A percentile compares a stretch with the other conserved stretches of the same genome.
phyloP scores from a whole-genome alignment of 2,888 invertebrate genomes.

The Polia nebulosa region DNA sequence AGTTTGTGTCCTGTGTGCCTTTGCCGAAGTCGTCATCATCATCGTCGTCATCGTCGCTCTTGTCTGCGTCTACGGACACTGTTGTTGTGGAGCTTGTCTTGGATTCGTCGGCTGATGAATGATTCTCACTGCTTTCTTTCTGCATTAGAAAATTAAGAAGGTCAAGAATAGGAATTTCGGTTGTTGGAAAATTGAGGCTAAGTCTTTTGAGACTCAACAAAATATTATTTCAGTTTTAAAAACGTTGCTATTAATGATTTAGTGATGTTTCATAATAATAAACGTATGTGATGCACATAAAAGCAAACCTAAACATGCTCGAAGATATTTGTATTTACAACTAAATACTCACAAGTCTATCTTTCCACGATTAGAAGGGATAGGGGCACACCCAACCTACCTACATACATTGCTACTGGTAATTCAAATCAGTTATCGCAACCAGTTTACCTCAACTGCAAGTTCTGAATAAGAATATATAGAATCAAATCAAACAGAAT shows the following conservation, averaged over 20 bases:
- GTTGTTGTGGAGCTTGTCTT: constrained; percentile 36
- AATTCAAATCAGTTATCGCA: constrained; percentile 9
- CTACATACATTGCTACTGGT: neutral
- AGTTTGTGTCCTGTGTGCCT: constrained; percentile 62
- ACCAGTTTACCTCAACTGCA: constrained; percentile 3
- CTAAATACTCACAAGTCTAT: neutral
- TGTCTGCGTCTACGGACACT: constrained; percentile 59
- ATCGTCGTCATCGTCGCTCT: constrained; percentile 72
- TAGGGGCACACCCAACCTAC: neutral
- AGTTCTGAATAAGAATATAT: neutral
- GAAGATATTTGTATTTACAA: neutral
- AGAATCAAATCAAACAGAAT: neutral
- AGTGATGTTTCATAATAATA: neutral
- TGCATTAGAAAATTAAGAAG: constrained; percentile 12
- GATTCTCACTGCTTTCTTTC: constrained; percentile 15
- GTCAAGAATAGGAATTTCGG: neutral
- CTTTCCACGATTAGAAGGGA: constrained; percentile 1
- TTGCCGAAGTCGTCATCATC: constrained; percentile 77
- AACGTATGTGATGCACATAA: neutral
- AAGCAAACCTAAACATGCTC: neutral
- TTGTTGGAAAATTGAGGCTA: neutral
- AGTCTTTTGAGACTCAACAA: neutral
- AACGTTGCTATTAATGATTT: neutral
- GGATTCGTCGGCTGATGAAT: constrained; percentile 11
- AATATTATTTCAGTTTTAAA: neutral